phyloP scores from a whole-genome alignment of 2,888 invertebrate species.

The Tetranychus truncatus region DNA sequence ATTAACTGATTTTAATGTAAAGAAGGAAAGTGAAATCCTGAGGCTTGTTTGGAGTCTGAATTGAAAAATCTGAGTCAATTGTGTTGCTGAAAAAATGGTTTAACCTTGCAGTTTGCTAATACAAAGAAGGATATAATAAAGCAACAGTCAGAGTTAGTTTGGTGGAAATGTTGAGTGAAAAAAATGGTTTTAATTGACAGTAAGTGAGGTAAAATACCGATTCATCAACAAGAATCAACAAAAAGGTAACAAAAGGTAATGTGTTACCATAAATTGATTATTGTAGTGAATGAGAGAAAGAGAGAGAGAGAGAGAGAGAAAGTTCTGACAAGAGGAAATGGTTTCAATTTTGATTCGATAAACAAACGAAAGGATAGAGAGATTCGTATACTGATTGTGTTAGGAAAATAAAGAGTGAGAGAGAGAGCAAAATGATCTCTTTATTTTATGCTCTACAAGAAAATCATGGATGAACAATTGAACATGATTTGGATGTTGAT shows the following conservation, averaged over 20 bases:
- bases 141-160: too few species aligned
- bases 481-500: too few species aligned
- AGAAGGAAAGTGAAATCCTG: too few species aligned
- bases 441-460: background rate
- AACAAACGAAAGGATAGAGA: background rate
- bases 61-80: too few species aligned
- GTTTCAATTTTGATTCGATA: background rate
- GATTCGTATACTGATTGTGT: background rate
- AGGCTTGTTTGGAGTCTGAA: too few species aligned
- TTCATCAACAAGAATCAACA: background rate
- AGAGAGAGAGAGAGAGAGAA: too few species aligned
- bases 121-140: too few species aligned
- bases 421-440: background rate
- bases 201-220: background rate
- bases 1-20: too few species aligned
- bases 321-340: background rate
- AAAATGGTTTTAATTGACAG: too few species aligned
- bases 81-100: too few species aligned
- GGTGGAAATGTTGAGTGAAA: too few species aligned
- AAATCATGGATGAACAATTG: background rate
- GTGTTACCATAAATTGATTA: background rate
- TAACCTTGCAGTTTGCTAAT: too few species aligned
- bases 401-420: background rate
- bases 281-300: background rate
- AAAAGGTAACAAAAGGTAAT: background rate